Conservation (phyloP, 2,888 invertebrate genomes). For the Stenichneumon culpator region DNA sequence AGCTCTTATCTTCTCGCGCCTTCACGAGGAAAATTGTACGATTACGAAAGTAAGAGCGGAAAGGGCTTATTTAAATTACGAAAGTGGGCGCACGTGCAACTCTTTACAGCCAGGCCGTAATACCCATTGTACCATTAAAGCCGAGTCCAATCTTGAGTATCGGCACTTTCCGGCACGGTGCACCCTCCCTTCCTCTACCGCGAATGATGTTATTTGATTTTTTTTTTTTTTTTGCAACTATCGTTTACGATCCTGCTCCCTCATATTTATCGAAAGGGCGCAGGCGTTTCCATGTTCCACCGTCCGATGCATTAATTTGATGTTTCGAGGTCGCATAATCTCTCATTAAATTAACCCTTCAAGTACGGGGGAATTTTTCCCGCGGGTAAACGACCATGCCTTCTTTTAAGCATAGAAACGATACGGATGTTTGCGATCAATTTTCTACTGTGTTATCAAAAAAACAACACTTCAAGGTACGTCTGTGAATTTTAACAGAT, state of each 20-base stretch:
- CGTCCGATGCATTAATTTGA: not conserved
- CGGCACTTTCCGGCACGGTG: constrained; percentile 7
- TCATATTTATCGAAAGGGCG: not conserved
- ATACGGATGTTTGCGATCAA: too few relatives aligned
- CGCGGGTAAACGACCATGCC: too few relatives aligned
- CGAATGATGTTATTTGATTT: not conserved
- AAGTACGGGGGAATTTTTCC: too few relatives aligned
- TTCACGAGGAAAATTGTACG: not conserved
- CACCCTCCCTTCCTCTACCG: not conserved
- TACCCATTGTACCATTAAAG: constrained; percentile 61
- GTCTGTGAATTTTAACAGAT: too few relatives aligned
- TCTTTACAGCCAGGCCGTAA: constrained; percentile 59
- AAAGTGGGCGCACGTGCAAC: constrained; percentile 61
- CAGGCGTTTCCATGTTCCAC: not conserved
- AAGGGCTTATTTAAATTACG: constrained; percentile 59
- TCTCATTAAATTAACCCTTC: not conserved
- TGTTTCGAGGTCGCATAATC: not conserved
- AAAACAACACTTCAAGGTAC: too few relatives aligned
- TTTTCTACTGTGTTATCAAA: too few relatives aligned
- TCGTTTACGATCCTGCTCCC: not conserved
- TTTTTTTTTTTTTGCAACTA: not conserved
- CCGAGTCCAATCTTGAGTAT: constrained; percentile 42
- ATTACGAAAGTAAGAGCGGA: constrained; percentile 25
- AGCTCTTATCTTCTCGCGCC: not conserved
- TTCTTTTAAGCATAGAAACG: too few relatives aligned